Base-by-base conservation (phyloP, 1,140 invertebrate species). In the Sycobia sp. region DNA sequence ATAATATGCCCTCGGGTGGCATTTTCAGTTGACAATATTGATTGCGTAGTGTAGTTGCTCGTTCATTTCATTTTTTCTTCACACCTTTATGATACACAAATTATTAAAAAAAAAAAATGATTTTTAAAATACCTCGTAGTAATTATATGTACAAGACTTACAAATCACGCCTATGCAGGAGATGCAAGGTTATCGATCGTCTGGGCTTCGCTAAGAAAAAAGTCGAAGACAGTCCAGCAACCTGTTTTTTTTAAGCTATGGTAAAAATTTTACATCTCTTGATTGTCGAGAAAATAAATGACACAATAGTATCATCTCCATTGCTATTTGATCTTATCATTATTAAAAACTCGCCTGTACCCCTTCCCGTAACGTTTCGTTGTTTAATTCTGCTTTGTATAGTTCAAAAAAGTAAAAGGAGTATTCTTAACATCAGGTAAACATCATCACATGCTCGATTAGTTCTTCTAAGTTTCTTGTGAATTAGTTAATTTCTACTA, bases 81-180 rank as follows among this genome's bases (percentile, higher is more conserved):
- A 36, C 54, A 50, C 46, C 66, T 68, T 72, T 81, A 81, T 79
- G 75, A 72, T 81, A 79, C 77, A 79, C 68, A 54, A 68, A 76
- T 74, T 53, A 58, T 25, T 46, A 75, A 71, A n/a, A n/a, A n/a
- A n/a, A n/a, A n/a, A n/a, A n/a, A 66, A 70, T 73, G 67, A 78
- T 74, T 51, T 71, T 69, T 57, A 65, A 58, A 58, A 76, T 72
- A 78, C 67, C 72, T 76, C 71, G 65, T 74, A 75, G 71, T 64
- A 74, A 73, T 79, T 73, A 74, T 81, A 81, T 81, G 76, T 81
- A 81, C 79, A 81, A 78, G 72, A 78, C 77, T 77, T 77, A 76
- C 68, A 78, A 74, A 72, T 75, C 69, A 70, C 73, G 73, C 69
- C 72, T 75, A 69, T 67, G 18, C 65, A 69, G 49, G 36, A 53